Evolutionary conservation across 2,888 invertebrate genomes (phyloP), one percentile per base, ranked within the genome.

Genomic region (Netelia virgata): DNA sequence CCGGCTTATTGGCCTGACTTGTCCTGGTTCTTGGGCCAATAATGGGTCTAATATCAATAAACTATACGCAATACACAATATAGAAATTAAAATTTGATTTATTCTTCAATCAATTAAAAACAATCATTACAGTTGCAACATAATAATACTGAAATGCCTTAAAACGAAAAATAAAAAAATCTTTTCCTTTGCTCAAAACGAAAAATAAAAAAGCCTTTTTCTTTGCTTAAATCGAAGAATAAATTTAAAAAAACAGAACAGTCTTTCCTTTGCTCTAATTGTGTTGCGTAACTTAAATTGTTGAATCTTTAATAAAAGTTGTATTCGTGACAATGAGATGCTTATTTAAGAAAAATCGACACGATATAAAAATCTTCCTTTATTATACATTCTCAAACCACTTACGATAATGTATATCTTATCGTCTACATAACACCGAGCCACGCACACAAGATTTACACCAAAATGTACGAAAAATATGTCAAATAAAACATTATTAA

Each of bases 321-420:
- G 36, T 36, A 36, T 36, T 6, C 36, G 6, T 6, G 28, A 3
- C 3, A 36, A 36, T 6, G 36, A 36, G 36, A 36, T 36, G 36
- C 36, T 36, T 36, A 36, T 36, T 36, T 8, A 5, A 6, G 6
- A 53, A 53, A 16, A 53, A 64, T 81, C 68, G 73, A 9, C 79
- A 80, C 85, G 83, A 86, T 79, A 86, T 88, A 88, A 82, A 88
- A 86, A 88, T 86, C 66, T 80, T 85, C 61, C 55, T 80, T 87
- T 87, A 87, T 84, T 83, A 82, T 41, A 74, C 64, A 73, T 87
- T 84, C 79, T 82, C 14, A 16, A 53, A 53, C 28, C 28, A 28
- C 28, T 28, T 3, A 28, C 16, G n/a, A 50, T 81, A 86, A 77
- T 82, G 83, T 82, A n/a, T n/a, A 83, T 76, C 59, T 72, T 72